phyloP scores from a whole-genome alignment of 2,797 vertebrate species.

The Lithobates sylvaticus region DNA sequence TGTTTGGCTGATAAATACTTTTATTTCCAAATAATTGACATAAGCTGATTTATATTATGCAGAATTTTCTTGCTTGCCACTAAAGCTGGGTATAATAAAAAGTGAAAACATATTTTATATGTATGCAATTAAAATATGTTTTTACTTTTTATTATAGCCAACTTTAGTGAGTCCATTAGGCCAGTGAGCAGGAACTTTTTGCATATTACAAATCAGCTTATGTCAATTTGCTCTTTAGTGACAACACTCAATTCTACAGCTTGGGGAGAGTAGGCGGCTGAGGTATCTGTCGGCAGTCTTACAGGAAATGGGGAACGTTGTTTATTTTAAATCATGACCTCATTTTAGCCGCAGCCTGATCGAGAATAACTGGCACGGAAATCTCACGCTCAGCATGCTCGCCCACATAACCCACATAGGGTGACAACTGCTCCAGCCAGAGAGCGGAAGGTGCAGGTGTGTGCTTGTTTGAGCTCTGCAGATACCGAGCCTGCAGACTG shows the following conservation, averaged over 20 bases:
- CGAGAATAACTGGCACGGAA: constrained; percentile 50
- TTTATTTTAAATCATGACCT: constrained; percentile 40
- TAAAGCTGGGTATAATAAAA: too few relatives aligned
- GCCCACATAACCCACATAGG: constrained; percentile 38
- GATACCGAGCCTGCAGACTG: neutral
- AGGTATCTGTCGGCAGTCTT: neutral
- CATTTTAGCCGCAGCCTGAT: neutral
- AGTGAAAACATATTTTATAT: too few relatives aligned
- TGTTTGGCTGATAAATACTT: too few relatives aligned
- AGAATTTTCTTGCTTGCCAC: too few relatives aligned
- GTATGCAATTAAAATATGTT: too few relatives aligned
- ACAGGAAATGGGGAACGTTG: constrained; percentile 16
- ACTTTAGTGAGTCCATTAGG: too few relatives aligned
- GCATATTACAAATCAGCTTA: neutral
- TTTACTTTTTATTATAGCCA: too few relatives aligned
- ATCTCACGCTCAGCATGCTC: constrained; percentile 29
- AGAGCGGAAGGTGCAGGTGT: constrained; percentile 27
- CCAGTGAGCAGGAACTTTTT: too few relatives aligned
- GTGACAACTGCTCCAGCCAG: neutral
- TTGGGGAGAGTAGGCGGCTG: neutral
- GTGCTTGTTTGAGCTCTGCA: neutral
- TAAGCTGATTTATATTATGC: too few relatives aligned
- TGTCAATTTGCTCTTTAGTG: neutral
- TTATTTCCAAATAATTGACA: too few relatives aligned
- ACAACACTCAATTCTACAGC: neutral